Evolutionary conservation across 92 coral and sea anemone genomes (phyloP), one percentile per base, ranked within the genome.

Genomic region (Isaurus tuberculatus): DNA sequence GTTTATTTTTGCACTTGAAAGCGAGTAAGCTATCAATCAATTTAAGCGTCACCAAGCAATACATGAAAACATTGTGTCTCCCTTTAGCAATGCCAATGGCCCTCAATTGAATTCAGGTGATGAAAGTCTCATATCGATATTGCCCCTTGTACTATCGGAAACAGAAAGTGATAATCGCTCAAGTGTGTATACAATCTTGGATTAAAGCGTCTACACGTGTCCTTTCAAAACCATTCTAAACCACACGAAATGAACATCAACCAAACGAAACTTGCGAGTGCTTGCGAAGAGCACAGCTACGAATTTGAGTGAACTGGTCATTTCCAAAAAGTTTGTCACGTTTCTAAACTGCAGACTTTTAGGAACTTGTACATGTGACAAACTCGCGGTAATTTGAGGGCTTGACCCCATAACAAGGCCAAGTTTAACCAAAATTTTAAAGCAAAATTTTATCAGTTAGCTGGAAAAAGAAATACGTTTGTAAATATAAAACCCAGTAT

Each of bases 181-280:
- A 70, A 36, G 64, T 77, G 70, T 77, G 40, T 42, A 20, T 77
- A 77, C 58, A 36, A 74, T 57, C 43, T 58, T 28, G 70, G 82
- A 77, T 77, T 77, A 51, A 75, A 77, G 64, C 34, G 70, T 23
- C 69, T 60, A 31, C 82, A 77, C 70, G 70, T 77, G 82, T 22
- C 34, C 16, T 46, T 10, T 1, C 25, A 16, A 36, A 11, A 8
- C 29, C 23, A 48, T 53, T 57, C 51, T 51, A 37, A 15, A 32
- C 15, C 19, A 17, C 81, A 75, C 81, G 81, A 75, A 75, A 75
- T 33, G 20, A n/a, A n/a, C 49, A 75, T 33, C 67, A 57, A 22
- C n/a, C 32, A 48, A 34, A 49, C 57, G 69, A 49, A 75, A 75
- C 68, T n/a, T 42, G 31, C 30, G 19, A 42, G 33, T 46, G 43